Conservation (phyloP, 2,113 vertebrate genomes). For the Menura novaehollandiae region DNA sequence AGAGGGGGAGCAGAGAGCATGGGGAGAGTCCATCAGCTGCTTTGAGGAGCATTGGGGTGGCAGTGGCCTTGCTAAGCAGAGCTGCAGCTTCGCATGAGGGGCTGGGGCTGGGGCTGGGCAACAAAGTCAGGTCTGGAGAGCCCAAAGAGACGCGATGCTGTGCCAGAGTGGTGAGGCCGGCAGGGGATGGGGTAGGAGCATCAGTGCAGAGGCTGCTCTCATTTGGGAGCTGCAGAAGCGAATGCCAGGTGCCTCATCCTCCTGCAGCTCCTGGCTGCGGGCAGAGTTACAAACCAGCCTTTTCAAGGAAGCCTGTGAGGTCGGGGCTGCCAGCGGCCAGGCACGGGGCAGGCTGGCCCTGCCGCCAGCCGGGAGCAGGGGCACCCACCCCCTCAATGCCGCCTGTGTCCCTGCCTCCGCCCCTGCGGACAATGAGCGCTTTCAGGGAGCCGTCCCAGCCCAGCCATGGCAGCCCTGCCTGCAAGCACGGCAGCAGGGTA, state of each 20-base stretch:
- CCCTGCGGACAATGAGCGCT: not conserved
- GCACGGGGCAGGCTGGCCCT: not conserved
- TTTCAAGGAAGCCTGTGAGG: not conserved
- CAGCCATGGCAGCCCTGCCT: not conserved
- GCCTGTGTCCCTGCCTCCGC: not conserved
- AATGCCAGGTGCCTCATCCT: not conserved
- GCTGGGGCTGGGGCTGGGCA: not conserved
- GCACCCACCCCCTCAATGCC: not conserved
- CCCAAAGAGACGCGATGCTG: fast-evolving
- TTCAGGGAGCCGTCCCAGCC: not conserved
- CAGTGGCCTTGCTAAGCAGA: not conserved
- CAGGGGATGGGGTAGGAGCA: not conserved
- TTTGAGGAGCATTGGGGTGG: not conserved
- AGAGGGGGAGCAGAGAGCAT: not conserved
- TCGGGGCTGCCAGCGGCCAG: not conserved
- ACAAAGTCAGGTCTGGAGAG: not conserved
- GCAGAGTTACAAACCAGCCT: not conserved
- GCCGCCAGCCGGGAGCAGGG: not conserved
- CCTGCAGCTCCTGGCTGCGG: not conserved
- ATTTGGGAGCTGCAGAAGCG: not conserved
- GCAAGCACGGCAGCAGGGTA: not conserved
- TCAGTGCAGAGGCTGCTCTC: not conserved
- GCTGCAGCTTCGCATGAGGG: not conserved
- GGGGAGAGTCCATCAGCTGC: fast-evolving
- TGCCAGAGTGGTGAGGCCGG: fast-evolving